Percentiles rank a stretch among this genome's conserved stretches.
Evolutionary conservation across 2,797 vertebrate species (phyloP).

Genomic region (Brachyalestes nurse): DNA sequence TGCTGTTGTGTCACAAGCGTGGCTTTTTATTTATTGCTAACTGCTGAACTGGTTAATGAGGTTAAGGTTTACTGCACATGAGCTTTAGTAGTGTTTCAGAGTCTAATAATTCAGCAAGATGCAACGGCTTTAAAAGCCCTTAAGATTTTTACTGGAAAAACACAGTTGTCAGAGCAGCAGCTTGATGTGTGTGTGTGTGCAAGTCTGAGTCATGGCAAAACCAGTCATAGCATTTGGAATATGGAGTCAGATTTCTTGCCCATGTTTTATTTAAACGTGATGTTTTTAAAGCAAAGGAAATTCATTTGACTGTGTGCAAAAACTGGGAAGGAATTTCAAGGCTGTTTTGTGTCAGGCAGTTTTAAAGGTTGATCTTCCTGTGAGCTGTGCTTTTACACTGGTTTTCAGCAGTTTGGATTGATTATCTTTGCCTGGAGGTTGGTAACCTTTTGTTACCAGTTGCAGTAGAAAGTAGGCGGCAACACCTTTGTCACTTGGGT

Average conservation of each 20-base stretch:
- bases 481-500: slow-evolving; percentile 7
- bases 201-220: slow-evolving; percentile 20
- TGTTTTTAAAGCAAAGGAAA: slow-evolving; percentile 9
- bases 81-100: slow-evolving; percentile 17
- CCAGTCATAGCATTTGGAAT: slow-evolving; percentile 15
- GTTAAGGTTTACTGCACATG: background rate
- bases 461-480: slow-evolving; percentile 8
- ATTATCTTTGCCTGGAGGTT: slow-evolving; percentile 35
- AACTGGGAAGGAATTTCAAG: background rate
- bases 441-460: slow-evolving; percentile 18
- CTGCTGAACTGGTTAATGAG: background rate
- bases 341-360: background rate
- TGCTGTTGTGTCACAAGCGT: background rate
- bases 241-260: background rate
- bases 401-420: slow-evolving; percentile 11
- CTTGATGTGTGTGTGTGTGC: background rate
- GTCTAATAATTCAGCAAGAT: background rate
- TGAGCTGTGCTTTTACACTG: slow-evolving; percentile 1
- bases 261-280: slow-evolving; percentile 2
- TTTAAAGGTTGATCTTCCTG: slow-evolving; percentile 10
- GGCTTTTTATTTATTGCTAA: background rate
- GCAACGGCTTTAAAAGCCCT: background rate
- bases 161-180: slow-evolving; percentile 13
- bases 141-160: slow-evolving; percentile 20
- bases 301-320: background rate